Evolutionary conservation across 2,797 vertebrate genomes (phyloP).

Genomic region (Tolypeutes matacus): DNA sequence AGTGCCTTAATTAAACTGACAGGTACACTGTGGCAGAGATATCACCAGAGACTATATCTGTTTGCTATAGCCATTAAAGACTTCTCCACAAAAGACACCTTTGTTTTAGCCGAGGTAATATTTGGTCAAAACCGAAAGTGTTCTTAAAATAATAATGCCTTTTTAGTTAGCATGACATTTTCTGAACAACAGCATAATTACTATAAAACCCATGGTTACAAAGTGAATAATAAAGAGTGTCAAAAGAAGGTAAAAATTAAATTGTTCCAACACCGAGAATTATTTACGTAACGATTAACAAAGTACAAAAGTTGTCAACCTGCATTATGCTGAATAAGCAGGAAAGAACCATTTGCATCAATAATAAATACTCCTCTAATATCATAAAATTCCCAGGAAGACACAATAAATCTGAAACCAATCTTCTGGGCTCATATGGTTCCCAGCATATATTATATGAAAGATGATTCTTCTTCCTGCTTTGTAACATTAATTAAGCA

Average conservation of each 20-base stretch:
- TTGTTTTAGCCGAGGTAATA: slow-evolving; percentile 31
- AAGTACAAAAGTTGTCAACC: slow-evolving; percentile 9
- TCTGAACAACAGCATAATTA: slow-evolving; percentile 17
- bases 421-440: not conserved
- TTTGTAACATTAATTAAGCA: not conserved
- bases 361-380: not conserved
- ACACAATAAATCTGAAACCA: not conserved
- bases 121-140: slow-evolving; percentile 54
- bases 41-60: not conserved
- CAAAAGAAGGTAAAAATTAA: slow-evolving; percentile 2
- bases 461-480: slow-evolving; percentile 1
- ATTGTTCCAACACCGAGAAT: not conserved
- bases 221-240: slow-evolving; percentile 50
- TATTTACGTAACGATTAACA: slow-evolving; percentile 5
- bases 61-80: not conserved
- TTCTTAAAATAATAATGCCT: slow-evolving; percentile 35
- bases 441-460: not conserved
- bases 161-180: slow-evolving; percentile 42
- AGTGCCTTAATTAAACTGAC: not conserved
- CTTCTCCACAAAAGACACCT: not conserved
- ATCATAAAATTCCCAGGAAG: not conserved
- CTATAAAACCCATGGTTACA: not conserved
- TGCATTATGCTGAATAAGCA: not conserved
- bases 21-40: not conserved
- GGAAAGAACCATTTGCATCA: not conserved